phyloP scores from a whole-genome alignment of 2,113 vertebrate genomes.

The Ophthalmolycus amberensis region DNA sequence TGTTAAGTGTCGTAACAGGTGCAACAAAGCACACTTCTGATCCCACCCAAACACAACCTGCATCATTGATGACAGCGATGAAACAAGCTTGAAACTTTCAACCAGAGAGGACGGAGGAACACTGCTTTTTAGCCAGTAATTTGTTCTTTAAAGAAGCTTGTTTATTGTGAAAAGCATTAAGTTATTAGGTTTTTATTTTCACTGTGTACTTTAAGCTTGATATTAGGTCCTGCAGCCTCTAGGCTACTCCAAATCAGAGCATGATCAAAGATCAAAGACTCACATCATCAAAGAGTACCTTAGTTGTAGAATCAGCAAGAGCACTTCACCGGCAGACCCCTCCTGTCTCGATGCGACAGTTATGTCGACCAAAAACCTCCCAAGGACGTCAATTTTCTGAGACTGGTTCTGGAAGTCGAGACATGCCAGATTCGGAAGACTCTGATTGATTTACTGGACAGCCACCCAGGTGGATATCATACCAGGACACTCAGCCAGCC shows the following conservation, averaged over 20 bases:
- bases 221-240: not conserved
- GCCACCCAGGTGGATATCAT: slow-evolving; percentile 56
- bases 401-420: slow-evolving; percentile 26
- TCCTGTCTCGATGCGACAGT: slow-evolving; percentile 3
- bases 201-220: not conserved
- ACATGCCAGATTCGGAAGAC: slow-evolving; percentile 59
- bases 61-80: not conserved
- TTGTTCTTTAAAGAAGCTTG: not conserved
- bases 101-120: not conserved
- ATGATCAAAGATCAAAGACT: slow-evolving; percentile 11
- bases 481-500: slow-evolving; percentile 38
- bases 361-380: slow-evolving; percentile 22
- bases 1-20: too few species aligned
- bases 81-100: not conserved
- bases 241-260: not conserved
- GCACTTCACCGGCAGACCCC: not conserved
- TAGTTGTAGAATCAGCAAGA: slow-evolving; percentile 15
- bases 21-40: too few species aligned
- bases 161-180: not conserved
- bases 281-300: not conserved
- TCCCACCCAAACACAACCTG: not conserved
- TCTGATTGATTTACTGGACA: slow-evolving; percentile 69
- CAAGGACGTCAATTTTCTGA: slow-evolving; percentile 47
- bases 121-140: not conserved
- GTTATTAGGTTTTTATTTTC: too few species aligned